These are phyloP conservation scores for Standfussiana lucernea DNA, from an alignment of 2,888 invertebrate species.

Conservation along the genomic window DNA sequence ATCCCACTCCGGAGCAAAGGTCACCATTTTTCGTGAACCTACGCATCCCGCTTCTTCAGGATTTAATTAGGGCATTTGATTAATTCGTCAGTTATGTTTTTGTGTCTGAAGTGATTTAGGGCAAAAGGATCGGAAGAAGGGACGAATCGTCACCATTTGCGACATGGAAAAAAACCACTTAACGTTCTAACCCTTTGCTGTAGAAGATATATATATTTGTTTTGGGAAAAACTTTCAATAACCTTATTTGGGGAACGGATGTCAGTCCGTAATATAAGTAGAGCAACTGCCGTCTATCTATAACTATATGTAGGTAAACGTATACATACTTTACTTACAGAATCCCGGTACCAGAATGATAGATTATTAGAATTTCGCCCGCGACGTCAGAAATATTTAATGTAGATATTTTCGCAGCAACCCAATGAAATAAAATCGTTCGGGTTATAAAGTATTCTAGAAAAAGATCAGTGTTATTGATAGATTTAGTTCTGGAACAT, in stretches of 20 bases:
- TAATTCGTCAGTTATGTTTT: constrained; percentile 5
- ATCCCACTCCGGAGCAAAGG: not conserved
- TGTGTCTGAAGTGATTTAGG: not conserved
- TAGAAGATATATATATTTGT: not conserved
- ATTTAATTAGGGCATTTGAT: constrained; percentile 30
- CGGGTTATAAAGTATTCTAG: constrained; percentile 38
- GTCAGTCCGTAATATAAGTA: not conserved
- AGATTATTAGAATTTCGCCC: constrained; percentile 11
- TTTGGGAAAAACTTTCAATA: constrained; percentile 27
- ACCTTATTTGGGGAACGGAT: constrained; percentile 7
- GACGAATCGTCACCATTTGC: not conserved
- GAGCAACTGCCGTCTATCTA: not conserved
- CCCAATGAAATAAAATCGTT: constrained; percentile 15
- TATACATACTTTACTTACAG: not conserved
- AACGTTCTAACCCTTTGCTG: not conserved
- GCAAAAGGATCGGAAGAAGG: not conserved
- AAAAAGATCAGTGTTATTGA: constrained; percentile 45
- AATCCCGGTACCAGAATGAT: not conserved
- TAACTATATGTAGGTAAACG: not conserved
- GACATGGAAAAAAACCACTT: not conserved
- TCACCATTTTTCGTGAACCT: not conserved
- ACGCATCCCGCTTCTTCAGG: not conserved
- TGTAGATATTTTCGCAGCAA: constrained; percentile 30
- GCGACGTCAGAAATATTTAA: constrained; percentile 27
- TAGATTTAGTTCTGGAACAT: constrained; percentile 40